Conservation (phyloP, 2,888 invertebrate genomes). For the Ennomos erosarius region DNA sequence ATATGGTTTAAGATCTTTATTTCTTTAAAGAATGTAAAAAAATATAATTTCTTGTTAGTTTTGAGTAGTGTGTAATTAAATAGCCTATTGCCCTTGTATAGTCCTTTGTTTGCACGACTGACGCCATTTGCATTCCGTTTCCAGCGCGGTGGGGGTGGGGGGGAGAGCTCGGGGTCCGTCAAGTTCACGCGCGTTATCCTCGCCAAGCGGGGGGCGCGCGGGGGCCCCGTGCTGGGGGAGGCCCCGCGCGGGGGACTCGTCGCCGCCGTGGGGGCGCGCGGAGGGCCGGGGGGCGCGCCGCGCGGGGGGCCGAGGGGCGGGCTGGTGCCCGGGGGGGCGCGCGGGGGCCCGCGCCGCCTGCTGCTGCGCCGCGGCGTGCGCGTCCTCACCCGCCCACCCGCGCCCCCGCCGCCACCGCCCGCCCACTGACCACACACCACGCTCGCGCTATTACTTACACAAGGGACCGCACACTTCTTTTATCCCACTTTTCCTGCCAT, state of each 20-base stretch:
- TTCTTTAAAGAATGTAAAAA: no score
- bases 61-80: no score
- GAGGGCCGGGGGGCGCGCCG: constrained; percentile 43
- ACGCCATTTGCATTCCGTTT: no score
- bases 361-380: constrained; percentile 54
- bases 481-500: no score
- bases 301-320: constrained; percentile 37
- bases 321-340: constrained; percentile 41
- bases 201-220: constrained; percentile 60
- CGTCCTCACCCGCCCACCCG: constrained; percentile 41
- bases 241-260: constrained; percentile 37
- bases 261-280: constrained; percentile 40
- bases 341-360: constrained; percentile 44
- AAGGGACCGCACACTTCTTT: no score
- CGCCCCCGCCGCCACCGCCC: constrained; percentile 4
- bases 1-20: no score
- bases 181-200: constrained; percentile 63
- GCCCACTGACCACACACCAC: no score
- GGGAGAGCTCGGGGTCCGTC: constrained; percentile 40
- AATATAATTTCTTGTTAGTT: no score
- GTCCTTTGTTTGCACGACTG: no score
- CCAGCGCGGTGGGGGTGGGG: neutral
- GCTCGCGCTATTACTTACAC: no score
- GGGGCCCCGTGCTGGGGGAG: constrained; percentile 37
- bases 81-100: no score